phyloP scores from a whole-genome alignment of 1,140 invertebrate genomes.

The Bombus pyrosoma region DNA sequence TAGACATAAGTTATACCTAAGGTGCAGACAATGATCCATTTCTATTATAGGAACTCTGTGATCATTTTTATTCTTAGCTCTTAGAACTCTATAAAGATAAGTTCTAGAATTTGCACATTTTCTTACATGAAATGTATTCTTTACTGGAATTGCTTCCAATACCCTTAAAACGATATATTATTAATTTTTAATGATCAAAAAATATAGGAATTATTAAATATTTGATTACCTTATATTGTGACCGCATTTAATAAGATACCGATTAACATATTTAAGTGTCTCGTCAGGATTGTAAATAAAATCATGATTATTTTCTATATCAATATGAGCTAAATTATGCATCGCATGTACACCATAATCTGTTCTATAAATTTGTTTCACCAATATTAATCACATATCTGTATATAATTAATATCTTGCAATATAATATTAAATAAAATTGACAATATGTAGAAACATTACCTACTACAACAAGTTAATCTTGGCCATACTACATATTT shows the following conservation, averaged over 20 bases:
- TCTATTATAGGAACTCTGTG: slow-evolving; percentile 72
- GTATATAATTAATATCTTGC: background rate
- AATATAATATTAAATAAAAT: slow-evolving; percentile 35
- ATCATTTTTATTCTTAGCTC: slow-evolving; percentile 72
- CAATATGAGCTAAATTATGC: slow-evolving; percentile 85
- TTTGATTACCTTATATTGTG: slow-evolving; percentile 77
- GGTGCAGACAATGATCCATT: slow-evolving; percentile 34
- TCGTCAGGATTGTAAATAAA: slow-evolving; percentile 79
- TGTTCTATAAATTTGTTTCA: slow-evolving; percentile 83
- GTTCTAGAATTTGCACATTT: slow-evolving; percentile 84
- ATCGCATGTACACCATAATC: slow-evolving; percentile 89
- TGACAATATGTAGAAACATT: slow-evolving; percentile 28
- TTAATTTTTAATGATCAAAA: background rate
- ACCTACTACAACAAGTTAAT: slow-evolving; percentile 86
- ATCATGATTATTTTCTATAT: slow-evolving; percentile 81
- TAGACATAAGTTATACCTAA: slow-evolving; percentile 57
- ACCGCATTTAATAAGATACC: slow-evolving; percentile 82
- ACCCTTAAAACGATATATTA: slow-evolving; percentile 79
- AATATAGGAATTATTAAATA: slow-evolving; percentile 14
- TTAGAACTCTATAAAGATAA: slow-evolving; percentile 87
- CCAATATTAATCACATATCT: slow-evolving; percentile 26
- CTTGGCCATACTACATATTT: slow-evolving; percentile 78
- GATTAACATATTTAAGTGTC: slow-evolving; percentile 83
- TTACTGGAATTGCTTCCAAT: slow-evolving; percentile 83
- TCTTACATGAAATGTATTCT: slow-evolving; percentile 85